These are phyloP conservation scores for Bradypodion ventrale DNA, from an alignment of 2,797 vertebrate genomes.

Conservation along the genomic window DNA sequence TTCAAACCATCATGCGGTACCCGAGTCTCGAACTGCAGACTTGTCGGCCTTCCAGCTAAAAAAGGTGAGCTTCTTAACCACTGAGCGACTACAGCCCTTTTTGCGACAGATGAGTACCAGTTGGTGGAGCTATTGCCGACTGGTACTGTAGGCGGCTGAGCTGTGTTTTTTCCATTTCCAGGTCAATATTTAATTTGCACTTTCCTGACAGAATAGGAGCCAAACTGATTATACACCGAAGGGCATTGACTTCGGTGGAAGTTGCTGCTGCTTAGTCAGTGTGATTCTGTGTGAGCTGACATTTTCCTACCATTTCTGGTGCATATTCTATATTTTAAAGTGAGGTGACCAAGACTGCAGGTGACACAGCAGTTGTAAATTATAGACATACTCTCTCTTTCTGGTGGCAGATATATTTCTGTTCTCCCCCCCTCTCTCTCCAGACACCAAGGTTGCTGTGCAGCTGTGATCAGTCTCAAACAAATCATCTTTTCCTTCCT, in stretches of 20 bases:
- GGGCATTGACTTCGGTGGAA: background rate
- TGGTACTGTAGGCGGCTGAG: background rate
- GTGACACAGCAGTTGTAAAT: too few species aligned
- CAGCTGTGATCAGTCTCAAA: slow-evolving; percentile 6
- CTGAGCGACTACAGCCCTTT: background rate
- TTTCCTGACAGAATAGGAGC: background rate
- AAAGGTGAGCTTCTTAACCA: too few species aligned
- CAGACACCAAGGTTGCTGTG: slow-evolving; percentile 20
- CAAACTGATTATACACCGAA: background rate
- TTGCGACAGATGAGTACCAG: too few species aligned
- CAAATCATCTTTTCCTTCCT: background rate
- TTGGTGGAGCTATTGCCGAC: background rate
- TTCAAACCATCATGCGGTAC: too few species aligned
- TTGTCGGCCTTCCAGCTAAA: too few species aligned
- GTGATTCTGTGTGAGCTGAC: background rate
- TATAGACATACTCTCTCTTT: background rate
- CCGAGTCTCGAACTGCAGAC: too few species aligned
- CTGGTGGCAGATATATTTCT: background rate
- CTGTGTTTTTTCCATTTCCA: background rate
- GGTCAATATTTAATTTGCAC: slow-evolving; percentile 21
- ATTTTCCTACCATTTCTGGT: background rate
- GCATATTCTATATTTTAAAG: background rate
- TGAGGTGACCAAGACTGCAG: background rate
- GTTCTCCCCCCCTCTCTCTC: background rate
- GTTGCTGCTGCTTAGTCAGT: background rate